phyloP scores from a whole-genome alignment of 1,140 invertebrate genomes.

The Rhopalosiphum padi region DNA sequence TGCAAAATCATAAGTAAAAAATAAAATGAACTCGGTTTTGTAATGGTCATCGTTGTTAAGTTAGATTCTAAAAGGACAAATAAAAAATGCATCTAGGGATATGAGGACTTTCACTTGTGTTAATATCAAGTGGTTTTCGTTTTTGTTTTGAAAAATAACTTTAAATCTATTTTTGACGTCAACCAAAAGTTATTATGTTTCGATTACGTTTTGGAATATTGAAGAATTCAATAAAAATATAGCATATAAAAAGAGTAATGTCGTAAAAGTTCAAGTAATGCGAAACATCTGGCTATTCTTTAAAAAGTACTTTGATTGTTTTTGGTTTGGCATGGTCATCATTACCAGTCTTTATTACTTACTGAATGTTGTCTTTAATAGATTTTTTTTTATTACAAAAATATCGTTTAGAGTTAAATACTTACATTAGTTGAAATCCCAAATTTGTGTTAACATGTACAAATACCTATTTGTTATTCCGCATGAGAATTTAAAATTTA shows the following conservation, averaged over 20 bases:
- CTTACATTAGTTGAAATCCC: neutral
- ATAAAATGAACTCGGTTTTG: neutral
- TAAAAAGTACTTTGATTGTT: slow-evolving; percentile 19
- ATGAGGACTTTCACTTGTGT: neutral
- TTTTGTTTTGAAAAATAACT: neutral
- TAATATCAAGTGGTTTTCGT: neutral
- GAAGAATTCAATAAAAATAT: slow-evolving; percentile 25
- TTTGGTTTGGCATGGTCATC: neutral
- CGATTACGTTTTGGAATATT: slow-evolving; percentile 5
- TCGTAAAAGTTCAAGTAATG: slow-evolving; percentile 31
- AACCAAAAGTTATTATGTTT: slow-evolving; percentile 18
- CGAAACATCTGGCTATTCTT: slow-evolving; percentile 23
- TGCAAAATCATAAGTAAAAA: neutral
- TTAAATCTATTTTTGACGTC: slow-evolving; percentile 5
- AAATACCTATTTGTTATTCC: neutral
- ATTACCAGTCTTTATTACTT: neutral
- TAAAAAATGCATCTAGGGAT: slow-evolving; percentile 1
- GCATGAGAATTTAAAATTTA: neutral
- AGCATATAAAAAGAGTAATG: neutral
- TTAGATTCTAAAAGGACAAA: neutral
- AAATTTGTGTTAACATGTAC: neutral
- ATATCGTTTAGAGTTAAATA: neutral
- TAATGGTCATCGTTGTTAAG: neutral
- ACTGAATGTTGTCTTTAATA: neutral
- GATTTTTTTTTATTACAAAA: neutral